Evolutionary conservation across 2,797 vertebrate genomes (phyloP).

Genomic region (Allobates femoralis): DNA sequence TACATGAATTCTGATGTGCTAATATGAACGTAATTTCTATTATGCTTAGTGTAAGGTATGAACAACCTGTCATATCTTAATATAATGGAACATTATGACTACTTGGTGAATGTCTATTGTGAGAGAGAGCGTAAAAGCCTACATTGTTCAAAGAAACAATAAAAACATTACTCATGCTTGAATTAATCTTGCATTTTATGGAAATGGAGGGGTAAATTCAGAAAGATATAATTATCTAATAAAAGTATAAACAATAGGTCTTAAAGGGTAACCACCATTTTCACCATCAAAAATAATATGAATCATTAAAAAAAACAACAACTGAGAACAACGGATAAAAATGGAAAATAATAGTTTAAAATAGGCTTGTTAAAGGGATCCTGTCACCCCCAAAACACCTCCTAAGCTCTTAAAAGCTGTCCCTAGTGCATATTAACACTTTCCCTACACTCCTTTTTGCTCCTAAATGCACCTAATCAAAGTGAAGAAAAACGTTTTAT

Average conservation of each 20-base stretch:
- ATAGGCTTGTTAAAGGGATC: no score
- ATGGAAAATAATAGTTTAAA: slow-evolving; percentile 50
- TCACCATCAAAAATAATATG: slow-evolving; percentile 5
- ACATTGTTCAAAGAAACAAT: slow-evolving; percentile 61
- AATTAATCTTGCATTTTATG: slow-evolving; percentile 37
- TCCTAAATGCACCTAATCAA: no score
- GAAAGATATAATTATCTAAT: slow-evolving; percentile 41
- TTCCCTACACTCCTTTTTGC: no score
- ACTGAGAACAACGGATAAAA: slow-evolving; percentile 55
- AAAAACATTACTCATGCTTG: slow-evolving; percentile 56
- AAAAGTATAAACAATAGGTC: slow-evolving; percentile 37
- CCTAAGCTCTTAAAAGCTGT: no score
- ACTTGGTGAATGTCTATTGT: slow-evolving; percentile 39
- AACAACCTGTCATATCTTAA: slow-evolving; percentile 48
- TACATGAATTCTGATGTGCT: slow-evolving; percentile 34
- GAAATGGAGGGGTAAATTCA: slow-evolving; percentile 35
- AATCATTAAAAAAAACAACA: not conserved
- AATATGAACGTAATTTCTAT: slow-evolving; percentile 41
- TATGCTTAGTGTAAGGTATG: slow-evolving; percentile 30
- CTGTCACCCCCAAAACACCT: no score
- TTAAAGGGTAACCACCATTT: slow-evolving; percentile 1
- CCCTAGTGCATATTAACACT: no score
- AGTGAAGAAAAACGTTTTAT: no score
- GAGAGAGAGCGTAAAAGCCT: slow-evolving; percentile 22
- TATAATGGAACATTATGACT: slow-evolving; percentile 44